Evolutionary conservation across 2,113 vertebrate genomes (phyloP).

Genomic region (Camelus bactrianus): DNA sequence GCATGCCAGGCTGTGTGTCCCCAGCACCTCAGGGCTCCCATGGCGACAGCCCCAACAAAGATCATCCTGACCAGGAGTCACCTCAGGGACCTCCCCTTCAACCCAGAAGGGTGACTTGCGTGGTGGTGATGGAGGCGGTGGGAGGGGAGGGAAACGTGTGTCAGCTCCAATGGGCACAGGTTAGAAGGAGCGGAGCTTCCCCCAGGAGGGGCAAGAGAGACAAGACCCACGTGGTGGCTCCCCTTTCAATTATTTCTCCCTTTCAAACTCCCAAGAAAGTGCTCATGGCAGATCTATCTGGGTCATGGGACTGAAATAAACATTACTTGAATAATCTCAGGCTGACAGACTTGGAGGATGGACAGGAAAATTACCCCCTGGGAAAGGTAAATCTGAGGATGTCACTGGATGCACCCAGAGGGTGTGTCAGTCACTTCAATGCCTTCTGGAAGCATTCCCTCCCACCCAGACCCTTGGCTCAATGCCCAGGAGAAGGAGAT

Average conservation of each 20-base stretch:
- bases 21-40: accelerated
- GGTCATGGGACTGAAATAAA: constrained; percentile 72
- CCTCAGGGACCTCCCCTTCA: background rate
- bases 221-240: background rate
- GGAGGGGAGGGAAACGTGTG: background rate
- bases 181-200: background rate
- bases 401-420: background rate
- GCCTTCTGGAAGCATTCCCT: background rate
- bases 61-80: background rate
- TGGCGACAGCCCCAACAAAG: background rate
- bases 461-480: background rate
- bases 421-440: background rate
- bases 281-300: background rate
- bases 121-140: background rate
- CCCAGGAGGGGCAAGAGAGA: background rate
- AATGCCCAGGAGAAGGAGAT: accelerated
- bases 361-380: constrained; percentile 65
- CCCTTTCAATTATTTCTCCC: background rate
- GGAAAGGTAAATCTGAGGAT: constrained; percentile 8
- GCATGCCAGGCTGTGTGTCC: too few species aligned
- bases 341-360: constrained; percentile 41
- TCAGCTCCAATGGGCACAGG: constrained; percentile 10
- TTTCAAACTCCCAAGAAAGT: constrained; percentile 13
- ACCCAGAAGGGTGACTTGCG: background rate
- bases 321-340: constrained; percentile 74